A percentile compares a stretch with the other conserved stretches of the same genome.
Conservation (phyloP, 2,113 vertebrate genomes). For the Microtus montanus region DNA sequence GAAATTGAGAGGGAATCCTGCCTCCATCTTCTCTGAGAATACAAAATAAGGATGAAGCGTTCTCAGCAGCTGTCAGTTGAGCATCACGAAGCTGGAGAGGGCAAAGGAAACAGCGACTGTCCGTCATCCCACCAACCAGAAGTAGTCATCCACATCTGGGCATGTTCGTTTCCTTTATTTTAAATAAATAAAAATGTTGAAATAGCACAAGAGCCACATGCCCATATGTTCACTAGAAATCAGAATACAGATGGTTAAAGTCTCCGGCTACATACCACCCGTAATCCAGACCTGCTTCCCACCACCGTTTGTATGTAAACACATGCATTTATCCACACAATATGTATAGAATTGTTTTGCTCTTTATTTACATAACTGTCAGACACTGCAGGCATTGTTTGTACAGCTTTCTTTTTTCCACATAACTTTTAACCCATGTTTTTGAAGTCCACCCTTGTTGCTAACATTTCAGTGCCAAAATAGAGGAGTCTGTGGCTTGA, state of each 20-base stretch:
- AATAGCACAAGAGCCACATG: constrained; percentile 7
- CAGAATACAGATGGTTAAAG: constrained; percentile 11
- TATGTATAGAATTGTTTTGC: background rate
- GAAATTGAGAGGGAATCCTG: background rate
- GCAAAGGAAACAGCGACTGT: background rate
- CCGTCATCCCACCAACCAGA: background rate
- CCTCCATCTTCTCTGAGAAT: background rate
- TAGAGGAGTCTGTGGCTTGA: background rate
- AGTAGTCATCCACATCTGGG: background rate
- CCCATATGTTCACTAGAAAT: constrained; percentile 22
- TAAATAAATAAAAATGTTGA: background rate
- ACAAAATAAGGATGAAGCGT: background rate
- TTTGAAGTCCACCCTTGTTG: constrained; percentile 30
- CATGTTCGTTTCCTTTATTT: background rate
- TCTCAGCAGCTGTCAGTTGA: background rate
- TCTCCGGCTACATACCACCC: background rate
- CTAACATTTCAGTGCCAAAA: background rate
- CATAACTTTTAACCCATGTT: constrained; percentile 33
- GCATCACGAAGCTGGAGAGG: background rate
- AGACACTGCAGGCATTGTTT: constrained; percentile 38
- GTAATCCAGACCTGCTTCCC: background rate
- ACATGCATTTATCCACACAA: background rate
- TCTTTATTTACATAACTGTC: constrained; percentile 53
- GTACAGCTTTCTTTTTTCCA: background rate
- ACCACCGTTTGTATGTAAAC: background rate